These are phyloP conservation scores for Tipula vernalis DNA, from an alignment of 2,888 invertebrate species.

Conservation along the genomic window DNA sequence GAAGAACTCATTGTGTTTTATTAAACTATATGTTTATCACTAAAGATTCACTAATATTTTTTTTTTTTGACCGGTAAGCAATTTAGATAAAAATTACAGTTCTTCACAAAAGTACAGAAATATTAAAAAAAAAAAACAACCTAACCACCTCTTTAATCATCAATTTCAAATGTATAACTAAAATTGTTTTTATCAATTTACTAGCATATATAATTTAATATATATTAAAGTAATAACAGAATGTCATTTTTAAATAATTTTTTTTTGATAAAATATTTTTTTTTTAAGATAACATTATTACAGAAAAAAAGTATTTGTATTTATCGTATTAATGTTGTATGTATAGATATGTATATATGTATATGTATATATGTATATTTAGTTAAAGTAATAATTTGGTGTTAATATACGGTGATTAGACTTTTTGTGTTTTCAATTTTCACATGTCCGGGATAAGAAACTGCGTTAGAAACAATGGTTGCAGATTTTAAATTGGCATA, in stretches of 20 bases:
- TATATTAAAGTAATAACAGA: slow-evolving; percentile 6
- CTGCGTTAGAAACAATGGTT: too few relatives aligned
- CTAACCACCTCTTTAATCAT: slow-evolving; percentile 7
- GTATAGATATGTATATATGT: not conserved
- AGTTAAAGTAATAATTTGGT: not conserved
- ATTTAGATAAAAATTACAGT: too few relatives aligned
- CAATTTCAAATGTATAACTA: slow-evolving; percentile 7
- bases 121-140: not conserved
- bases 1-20: slow-evolving; percentile 12
- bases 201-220: slow-evolving; percentile 5
- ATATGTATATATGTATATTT: not conserved
- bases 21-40: not conserved
- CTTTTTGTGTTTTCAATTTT: not conserved
- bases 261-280: not conserved
- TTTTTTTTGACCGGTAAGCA: not conserved
- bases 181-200: slow-evolving; percentile 8
- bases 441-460: not conserved
- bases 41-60: not conserved
- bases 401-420: not conserved
- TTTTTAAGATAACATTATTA: not conserved
- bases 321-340: not conserved
- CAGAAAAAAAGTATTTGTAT: not conserved
- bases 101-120: not conserved
- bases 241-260: not conserved
- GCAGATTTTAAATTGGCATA: too few relatives aligned